phyloP scores from a whole-genome alignment of 2,888 invertebrate species.

The Carcina quercana region DNA sequence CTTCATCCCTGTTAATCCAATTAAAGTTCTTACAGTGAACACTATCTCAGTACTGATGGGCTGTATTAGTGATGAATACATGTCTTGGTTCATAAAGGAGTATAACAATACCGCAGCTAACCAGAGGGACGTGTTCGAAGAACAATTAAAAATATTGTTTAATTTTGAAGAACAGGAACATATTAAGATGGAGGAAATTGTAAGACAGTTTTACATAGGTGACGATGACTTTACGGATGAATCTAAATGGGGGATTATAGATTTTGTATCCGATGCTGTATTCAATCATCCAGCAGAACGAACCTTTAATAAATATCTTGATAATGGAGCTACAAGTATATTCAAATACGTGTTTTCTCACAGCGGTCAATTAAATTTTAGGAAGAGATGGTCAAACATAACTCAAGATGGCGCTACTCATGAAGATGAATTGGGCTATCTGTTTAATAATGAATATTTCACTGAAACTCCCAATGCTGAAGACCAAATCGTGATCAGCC shows the following conservation, averaged over 20 bases:
- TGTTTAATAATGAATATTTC: not conserved
- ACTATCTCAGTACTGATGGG: too few species aligned
- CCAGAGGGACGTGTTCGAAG: too few species aligned
- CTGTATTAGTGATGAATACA: too few species aligned
- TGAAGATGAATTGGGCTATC: not conserved
- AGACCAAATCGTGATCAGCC: not conserved
- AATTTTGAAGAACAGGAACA: too few species aligned
- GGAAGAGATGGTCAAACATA: not conserved
- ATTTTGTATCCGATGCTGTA: not conserved
- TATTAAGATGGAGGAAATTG: not conserved
- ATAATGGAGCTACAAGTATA: not conserved
- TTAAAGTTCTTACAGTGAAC: too few species aligned
- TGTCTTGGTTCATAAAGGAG: too few species aligned
- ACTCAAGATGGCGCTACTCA: not conserved
- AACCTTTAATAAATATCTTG: not conserved
- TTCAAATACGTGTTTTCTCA: not conserved
- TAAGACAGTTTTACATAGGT: not conserved
- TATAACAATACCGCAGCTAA: too few species aligned
- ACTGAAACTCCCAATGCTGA: not conserved
- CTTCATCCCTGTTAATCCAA: too few species aligned
- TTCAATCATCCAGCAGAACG: not conserved
- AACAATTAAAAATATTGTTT: too few species aligned
- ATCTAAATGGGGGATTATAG: not conserved
- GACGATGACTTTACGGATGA: not conserved
- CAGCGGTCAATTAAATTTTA: not conserved